Evolutionary conservation across 2,113 vertebrate genomes (phyloP).

Genomic region (cat (Felis catus)): F.catus_Fca126_mat1.0 CM031428.1:5813501-5814000

Average conservation of each 20-base stretch:
- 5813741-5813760: conserved; percentile 8
- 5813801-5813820: background rate
- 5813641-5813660: conserved; percentile 9
- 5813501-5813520: conserved; percentile 62
- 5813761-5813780: background rate
- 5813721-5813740: background rate
- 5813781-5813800: background rate
- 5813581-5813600: conserved; percentile 79
- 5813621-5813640: conserved; percentile 46
- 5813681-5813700: conserved; percentile 43
- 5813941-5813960: background rate
- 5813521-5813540: conserved; percentile 65
- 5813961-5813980: background rate
- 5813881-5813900: background rate
- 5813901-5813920: background rate
- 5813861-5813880: background rate
- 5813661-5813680: background rate
- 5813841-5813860: background rate
- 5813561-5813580: conserved; percentile 83
- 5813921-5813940: conserved; percentile 9
- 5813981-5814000: background rate
- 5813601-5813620: conserved; percentile 77
- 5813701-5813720: background rate
- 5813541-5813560: conserved; percentile 79
- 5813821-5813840: background rate